These are phyloP conservation scores for Ursus arctos DNA, from an alignment of 2,113 vertebrate genomes.

Conservation along the genomic window DNA sequence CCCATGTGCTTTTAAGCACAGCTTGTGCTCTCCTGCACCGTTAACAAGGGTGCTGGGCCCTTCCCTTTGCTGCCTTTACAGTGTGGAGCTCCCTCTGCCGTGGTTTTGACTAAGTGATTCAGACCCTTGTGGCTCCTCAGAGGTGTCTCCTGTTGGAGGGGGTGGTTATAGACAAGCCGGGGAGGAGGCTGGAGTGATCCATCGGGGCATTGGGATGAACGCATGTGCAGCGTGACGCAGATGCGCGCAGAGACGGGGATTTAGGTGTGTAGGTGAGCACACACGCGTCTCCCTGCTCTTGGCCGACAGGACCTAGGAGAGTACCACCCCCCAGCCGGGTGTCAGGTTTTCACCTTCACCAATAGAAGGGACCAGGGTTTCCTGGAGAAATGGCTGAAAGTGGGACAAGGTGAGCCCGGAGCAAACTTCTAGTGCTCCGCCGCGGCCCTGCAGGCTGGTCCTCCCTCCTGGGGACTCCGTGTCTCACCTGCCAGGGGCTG, in stretches of 20 bases:
- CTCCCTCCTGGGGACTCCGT: not conserved
- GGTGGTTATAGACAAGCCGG: too few species aligned
- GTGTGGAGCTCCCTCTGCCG: not conserved
- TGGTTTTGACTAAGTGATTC: not conserved
- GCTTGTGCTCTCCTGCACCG: not conserved
- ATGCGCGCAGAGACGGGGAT: rapidly evolving
- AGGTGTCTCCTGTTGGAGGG: not conserved
- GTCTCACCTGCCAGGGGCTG: not conserved
- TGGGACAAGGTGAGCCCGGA: rapidly evolving
- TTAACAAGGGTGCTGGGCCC: not conserved
- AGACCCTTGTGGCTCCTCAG: not conserved
- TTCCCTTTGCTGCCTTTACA: not conserved
- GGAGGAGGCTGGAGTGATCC: not conserved
- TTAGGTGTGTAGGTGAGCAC: too few species aligned
- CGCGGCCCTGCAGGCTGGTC: not conserved
- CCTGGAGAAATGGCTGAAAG: not conserved
- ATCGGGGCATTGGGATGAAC: not conserved
- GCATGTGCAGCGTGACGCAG: rapidly evolving
- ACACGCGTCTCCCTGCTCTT: rapidly evolving
- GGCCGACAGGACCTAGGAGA: not conserved
- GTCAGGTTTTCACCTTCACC: rapidly evolving
- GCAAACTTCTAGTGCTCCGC: not conserved
- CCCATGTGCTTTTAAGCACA: not conserved
- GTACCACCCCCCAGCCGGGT: not conserved
- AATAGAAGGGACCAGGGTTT: rapidly evolving